Percentiles rank a stretch among this genome's conserved stretches.
Conservation (phyloP, 1,140 invertebrate species). For the Bombus terrestris region DNA sequence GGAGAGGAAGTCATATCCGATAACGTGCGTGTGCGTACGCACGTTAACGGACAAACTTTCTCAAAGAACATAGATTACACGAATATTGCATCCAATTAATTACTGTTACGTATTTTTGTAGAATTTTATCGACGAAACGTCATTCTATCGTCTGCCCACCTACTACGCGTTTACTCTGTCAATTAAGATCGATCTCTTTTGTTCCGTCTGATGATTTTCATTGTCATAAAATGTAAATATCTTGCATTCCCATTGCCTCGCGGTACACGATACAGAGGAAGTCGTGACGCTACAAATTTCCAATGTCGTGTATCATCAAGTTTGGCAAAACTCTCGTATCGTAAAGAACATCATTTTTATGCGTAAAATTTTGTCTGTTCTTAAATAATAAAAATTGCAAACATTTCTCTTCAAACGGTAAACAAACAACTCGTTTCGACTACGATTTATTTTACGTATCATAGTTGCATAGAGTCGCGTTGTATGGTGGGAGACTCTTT, state of each 20-base stretch:
- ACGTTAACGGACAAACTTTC: slow-evolving; percentile 37
- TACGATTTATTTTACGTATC: background rate
- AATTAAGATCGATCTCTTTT: background rate
- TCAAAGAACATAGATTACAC: slow-evolving; percentile 47
- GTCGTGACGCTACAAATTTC: no score
- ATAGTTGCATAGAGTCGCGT: background rate
- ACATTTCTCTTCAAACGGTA: no score
- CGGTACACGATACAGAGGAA: no score
- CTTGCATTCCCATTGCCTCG: no score
- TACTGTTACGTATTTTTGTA: slow-evolving; percentile 65
- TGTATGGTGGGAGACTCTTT: slow-evolving; percentile 57
- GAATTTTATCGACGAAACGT: slow-evolving; percentile 62
- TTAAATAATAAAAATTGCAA: background rate
- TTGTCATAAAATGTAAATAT: background rate
- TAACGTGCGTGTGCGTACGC: background rate
- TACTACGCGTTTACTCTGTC: slow-evolving; percentile 16
- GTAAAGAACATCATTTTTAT: background rate
- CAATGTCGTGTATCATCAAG: no score
- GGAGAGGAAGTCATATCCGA: background rate
- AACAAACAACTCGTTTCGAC: background rate
- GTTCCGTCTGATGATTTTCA: background rate
- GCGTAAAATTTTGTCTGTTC: background rate
- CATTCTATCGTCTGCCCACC: slow-evolving; percentile 51
- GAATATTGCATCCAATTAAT: slow-evolving; percentile 48
- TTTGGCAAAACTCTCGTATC: no score